These are phyloP conservation scores for Diabrotica virgifera DNA, from an alignment of 1,140 invertebrate genomes.

Conservation along the genomic window DNA sequence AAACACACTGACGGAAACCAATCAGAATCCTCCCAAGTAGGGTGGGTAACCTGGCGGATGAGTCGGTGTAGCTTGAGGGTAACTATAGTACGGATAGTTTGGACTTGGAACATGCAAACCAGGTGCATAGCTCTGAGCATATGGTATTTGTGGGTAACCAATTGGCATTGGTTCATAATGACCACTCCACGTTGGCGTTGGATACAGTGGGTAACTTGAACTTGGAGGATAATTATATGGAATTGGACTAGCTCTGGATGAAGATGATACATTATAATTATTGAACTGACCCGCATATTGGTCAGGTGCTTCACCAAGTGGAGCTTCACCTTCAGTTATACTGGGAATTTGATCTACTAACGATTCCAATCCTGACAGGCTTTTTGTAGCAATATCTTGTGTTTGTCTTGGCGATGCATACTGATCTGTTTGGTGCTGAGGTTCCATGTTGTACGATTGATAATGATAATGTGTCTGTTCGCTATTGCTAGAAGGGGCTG, in stretches of 20 bases:
- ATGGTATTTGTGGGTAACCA: slow-evolving; percentile 46
- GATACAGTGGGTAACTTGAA: slow-evolving; percentile 45
- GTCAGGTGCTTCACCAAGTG: slow-evolving; percentile 38
- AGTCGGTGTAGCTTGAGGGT: slow-evolving; percentile 48
- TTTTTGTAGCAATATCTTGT: slow-evolving; percentile 80
- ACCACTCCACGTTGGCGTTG: slow-evolving; percentile 46
- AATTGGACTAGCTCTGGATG: slow-evolving; percentile 42
- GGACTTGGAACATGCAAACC: slow-evolving; percentile 56
- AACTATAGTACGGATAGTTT: slow-evolving; percentile 54
- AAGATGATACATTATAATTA: slow-evolving; percentile 37
- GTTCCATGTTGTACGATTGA: slow-evolving; percentile 43
- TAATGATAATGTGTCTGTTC: slow-evolving; percentile 44
- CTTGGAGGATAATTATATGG: slow-evolving; percentile 45
- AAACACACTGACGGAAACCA: slow-evolving; percentile 48
- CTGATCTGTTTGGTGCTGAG: slow-evolving; percentile 33
- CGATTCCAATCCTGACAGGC: slow-evolving; percentile 83
- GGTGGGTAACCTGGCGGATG: slow-evolving; percentile 52
- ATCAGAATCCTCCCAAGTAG: slow-evolving; percentile 58
- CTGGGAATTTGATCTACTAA: slow-evolving; percentile 89
- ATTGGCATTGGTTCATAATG: slow-evolving; percentile 46
- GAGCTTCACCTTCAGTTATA: slow-evolving; percentile 65
- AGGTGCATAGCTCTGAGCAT: slow-evolving; percentile 47
- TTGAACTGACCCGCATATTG: slow-evolving; percentile 43
- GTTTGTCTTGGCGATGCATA: slow-evolving; percentile 49
- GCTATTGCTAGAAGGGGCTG: slow-evolving; percentile 46